Evolutionary conservation across 1,140 invertebrate genomes (phyloP).

Genomic region (Ditylenchus dipsaci): DNA sequence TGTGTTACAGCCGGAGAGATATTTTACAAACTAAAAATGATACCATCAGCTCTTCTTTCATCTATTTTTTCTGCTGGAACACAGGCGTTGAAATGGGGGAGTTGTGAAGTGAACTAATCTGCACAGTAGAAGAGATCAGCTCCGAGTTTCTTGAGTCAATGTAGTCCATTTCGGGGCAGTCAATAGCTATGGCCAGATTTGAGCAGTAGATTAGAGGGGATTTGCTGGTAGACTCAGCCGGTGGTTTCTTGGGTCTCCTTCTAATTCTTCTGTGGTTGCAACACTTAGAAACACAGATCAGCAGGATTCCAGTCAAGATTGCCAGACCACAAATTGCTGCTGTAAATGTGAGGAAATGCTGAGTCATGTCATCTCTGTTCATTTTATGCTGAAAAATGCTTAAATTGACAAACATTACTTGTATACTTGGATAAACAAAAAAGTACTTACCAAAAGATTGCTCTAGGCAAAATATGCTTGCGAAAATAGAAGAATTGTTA

Average conservation of each 20-base stretch:
- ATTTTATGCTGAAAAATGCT: not conserved
- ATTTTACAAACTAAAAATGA: too few species aligned
- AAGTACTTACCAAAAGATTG: too few species aligned
- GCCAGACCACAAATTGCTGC: not conserved
- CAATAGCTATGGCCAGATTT: constrained; percentile 18
- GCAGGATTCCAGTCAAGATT: not conserved
- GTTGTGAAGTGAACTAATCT: constrained; percentile 36
- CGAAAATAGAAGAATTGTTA: too few species aligned
- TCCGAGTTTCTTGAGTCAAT: constrained; percentile 39
- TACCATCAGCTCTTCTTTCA: too few species aligned
- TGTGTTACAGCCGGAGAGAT: too few species aligned
- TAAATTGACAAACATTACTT: too few species aligned
- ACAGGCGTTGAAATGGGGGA: constrained; percentile 18
- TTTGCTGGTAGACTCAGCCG: not conserved
- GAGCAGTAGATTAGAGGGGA: not conserved
- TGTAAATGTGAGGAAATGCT: constrained; percentile 9
- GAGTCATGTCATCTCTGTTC: constrained; percentile 11
- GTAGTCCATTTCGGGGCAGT: constrained; percentile 38
- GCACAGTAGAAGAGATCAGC: constrained; percentile 42
- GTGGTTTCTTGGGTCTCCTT: not conserved
- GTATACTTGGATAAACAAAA: too few species aligned
- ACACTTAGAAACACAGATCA: constrained; percentile 4
- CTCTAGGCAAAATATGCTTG: too few species aligned
- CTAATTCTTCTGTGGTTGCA: not conserved
- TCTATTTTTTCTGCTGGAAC: too few species aligned